These are phyloP conservation scores for Chaetops frenatus DNA, from an alignment of 2,113 vertebrate genomes.

Conservation along the genomic window DNA sequence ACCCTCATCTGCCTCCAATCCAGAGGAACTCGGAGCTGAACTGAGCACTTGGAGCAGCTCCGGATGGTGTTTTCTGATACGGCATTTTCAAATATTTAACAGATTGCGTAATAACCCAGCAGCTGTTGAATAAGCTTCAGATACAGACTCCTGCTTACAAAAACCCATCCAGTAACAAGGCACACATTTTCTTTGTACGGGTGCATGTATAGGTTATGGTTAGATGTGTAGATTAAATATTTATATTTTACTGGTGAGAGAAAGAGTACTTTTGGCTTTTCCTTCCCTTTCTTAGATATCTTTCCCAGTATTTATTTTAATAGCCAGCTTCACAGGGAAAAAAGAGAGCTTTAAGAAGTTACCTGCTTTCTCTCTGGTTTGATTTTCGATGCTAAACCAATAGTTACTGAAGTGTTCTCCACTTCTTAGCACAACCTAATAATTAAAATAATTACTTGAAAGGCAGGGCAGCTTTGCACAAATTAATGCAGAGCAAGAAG, in stretches of 20 bases:
- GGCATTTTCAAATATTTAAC: neutral
- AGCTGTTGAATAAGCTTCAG: neutral
- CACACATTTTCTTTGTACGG: neutral
- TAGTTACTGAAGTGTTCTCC: neutral
- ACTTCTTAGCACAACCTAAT: neutral
- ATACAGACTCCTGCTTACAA: neutral
- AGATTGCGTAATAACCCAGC: neutral
- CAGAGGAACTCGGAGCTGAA: neutral
- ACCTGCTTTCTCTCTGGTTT: neutral
- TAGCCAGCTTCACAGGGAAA: neutral
- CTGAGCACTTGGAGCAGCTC: neutral
- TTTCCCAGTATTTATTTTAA: neutral
- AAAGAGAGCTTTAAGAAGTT: neutral
- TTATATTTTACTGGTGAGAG: neutral
- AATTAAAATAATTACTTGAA: conserved; percentile 29
- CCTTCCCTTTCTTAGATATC: neutral
- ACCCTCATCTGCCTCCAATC: accelerated
- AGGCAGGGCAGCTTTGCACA: neutral
- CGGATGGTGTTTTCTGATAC: neutral
- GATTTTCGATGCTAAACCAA: neutral
- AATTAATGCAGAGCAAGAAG: neutral
- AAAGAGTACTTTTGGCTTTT: neutral
- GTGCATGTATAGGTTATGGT: neutral
- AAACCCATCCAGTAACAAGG: neutral
- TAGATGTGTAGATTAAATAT: conserved; percentile 29